A percentile compares a stretch with the other conserved stretches of the same genome.
Evolutionary conservation across 2,113 vertebrate species (phyloP).

Genomic region (Crotalus tigris): DNA sequence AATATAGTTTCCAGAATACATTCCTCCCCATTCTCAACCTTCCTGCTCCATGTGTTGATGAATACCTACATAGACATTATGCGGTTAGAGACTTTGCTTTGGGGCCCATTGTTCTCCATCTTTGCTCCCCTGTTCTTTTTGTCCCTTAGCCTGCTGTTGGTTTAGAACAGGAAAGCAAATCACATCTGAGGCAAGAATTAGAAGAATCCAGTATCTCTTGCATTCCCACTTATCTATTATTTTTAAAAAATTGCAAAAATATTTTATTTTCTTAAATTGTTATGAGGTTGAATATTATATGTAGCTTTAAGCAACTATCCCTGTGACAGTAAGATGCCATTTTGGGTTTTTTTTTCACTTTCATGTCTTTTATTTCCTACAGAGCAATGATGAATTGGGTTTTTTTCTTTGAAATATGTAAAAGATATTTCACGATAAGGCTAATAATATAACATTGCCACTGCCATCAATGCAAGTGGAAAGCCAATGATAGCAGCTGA

Average conservation of each 20-base stretch:
- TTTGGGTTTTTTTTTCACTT: constrained; percentile 31
- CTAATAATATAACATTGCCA: constrained; percentile 1
- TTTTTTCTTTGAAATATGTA: constrained; percentile 12
- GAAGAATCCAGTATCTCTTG: constrained; percentile 7
- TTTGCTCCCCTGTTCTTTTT: constrained; percentile 11
- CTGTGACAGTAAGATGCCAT: constrained; percentile 33
- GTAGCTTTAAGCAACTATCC: constrained; percentile 51
- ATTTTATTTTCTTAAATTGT: constrained; percentile 38
- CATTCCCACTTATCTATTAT: constrained; percentile 9
- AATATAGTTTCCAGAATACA: constrained; percentile 30
- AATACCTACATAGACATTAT: constrained; percentile 8
- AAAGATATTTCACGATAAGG: background rate
- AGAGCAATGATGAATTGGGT: background rate
- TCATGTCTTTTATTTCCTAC: constrained; percentile 22
- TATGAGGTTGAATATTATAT: constrained; percentile 48
- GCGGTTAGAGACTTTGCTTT: background rate
- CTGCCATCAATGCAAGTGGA: constrained; percentile 29
- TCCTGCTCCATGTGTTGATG: constrained; percentile 36
- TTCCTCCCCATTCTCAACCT: constrained; percentile 35
- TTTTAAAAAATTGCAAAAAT: constrained; percentile 45
- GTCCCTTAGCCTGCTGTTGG: constrained; percentile 23
- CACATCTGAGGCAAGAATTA: background rate
- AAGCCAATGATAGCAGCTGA: constrained; percentile 36
- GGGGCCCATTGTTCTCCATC: constrained; percentile 17
- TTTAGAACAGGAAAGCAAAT: constrained; percentile 2